Conservation (phyloP, 1,140 invertebrate species). For the Psix sp. region DNA sequence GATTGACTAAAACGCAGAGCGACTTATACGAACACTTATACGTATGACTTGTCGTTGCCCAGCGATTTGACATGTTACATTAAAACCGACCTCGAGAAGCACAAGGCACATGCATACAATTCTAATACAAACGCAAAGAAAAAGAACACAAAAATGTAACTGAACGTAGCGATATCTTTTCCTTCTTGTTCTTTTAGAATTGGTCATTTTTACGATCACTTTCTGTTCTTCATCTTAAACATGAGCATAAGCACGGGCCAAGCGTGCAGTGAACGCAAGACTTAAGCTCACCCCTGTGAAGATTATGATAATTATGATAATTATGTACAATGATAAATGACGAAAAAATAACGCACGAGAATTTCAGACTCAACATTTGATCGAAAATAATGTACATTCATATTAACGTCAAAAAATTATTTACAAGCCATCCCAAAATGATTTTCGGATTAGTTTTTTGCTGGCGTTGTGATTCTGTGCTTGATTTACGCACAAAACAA, state of each 20-base stretch:
- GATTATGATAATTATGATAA: constrained; percentile 36
- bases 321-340: constrained; percentile 30
- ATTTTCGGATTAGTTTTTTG: constrained; percentile 52
- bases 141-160: constrained; percentile 26
- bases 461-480: background rate
- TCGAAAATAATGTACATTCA: constrained; percentile 16
- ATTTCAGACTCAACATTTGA: background rate
- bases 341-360: background rate
- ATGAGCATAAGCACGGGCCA: constrained; percentile 68
- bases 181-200: background rate
- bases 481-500: constrained; percentile 3
- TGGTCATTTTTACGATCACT: background rate
- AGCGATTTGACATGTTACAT: background rate
- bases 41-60: too few species aligned
- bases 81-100: constrained; percentile 50
- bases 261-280: constrained; percentile 64
- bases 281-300: constrained; percentile 63
- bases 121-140: constrained; percentile 20
- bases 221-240: too few species aligned
- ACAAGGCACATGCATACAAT: constrained; percentile 48
- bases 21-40: too few species aligned
- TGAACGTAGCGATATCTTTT: background rate
- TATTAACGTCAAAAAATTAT: constrained; percentile 69
- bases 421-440: constrained; percentile 74
- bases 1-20: background rate